These are phyloP conservation scores for Catocala fraxini DNA, from an alignment of 2,888 invertebrate genomes.

Conservation along the genomic window DNA sequence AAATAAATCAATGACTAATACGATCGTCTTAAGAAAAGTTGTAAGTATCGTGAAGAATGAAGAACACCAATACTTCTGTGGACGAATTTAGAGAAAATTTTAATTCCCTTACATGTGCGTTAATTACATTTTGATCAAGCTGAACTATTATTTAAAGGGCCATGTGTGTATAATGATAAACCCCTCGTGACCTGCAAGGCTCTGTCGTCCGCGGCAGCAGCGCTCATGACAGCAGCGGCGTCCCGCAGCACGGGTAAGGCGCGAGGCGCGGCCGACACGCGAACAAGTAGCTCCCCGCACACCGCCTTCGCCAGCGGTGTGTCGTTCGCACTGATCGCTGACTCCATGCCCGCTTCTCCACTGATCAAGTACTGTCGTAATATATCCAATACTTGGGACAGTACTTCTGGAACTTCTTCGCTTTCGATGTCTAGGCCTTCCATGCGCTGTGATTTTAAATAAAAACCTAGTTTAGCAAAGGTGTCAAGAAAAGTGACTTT, in stretches of 20 bases:
- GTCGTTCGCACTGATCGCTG: constrained; percentile 56
- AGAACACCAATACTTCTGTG: no score
- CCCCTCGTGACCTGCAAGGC: constrained; percentile 66
- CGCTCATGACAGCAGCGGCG: constrained; percentile 85
- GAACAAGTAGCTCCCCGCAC: constrained; percentile 70
- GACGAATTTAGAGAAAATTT: no score
- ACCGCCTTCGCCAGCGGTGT: constrained; percentile 68
- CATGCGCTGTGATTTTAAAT: constrained; percentile 62
- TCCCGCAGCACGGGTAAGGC: constrained; percentile 86
- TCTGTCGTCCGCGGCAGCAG: constrained; percentile 72
- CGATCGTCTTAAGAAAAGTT: no score
- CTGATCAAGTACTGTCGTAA: constrained; percentile 71
- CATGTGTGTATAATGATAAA: neutral
- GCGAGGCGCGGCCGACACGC: constrained; percentile 76
- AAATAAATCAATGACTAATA: no score
- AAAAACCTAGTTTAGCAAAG: no score
- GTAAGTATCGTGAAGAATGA: no score
- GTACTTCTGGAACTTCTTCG: constrained; percentile 75
- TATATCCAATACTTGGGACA: constrained; percentile 73
- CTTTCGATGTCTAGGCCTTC: constrained; percentile 77
- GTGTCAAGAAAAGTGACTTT: no score
- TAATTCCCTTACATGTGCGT: no score
- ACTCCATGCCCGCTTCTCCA: constrained; percentile 48
- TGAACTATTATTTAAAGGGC: no score
- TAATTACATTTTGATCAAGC: no score